These are phyloP conservation scores for Phocoena phocoena DNA, from an alignment of 2,113 vertebrate species.

Conservation along the genomic window DNA sequence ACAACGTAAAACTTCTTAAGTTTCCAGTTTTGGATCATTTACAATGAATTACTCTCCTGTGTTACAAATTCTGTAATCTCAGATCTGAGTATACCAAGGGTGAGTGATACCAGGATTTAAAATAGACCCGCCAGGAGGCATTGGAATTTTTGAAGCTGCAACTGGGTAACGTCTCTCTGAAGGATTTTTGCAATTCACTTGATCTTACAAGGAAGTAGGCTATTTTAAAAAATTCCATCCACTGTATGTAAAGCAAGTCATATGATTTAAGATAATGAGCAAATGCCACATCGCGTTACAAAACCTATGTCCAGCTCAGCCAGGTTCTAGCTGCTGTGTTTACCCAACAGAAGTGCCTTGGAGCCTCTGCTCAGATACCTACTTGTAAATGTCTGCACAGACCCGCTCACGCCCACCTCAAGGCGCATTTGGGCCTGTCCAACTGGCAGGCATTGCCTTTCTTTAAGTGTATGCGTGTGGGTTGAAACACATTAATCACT, in stretches of 20 bases:
- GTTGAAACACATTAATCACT: constrained; percentile 75
- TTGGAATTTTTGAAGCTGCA: neutral
- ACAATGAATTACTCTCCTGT: neutral
- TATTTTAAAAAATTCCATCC: constrained; percentile 23
- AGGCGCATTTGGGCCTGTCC: neutral
- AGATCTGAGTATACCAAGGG: neutral
- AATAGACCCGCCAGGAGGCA: neutral
- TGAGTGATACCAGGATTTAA: neutral
- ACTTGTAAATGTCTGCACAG: neutral
- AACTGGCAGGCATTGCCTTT: neutral
- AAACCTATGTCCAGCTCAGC: neutral
- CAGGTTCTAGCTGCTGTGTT: neutral
- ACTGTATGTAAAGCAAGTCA: neutral
- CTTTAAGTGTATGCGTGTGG: constrained; percentile 51
- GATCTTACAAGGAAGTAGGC: neutral
- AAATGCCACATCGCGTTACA: neutral
- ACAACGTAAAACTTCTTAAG: neutral
- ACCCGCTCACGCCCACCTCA: neutral
- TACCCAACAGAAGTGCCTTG: neutral
- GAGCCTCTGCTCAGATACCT: neutral
- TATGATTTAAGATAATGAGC: neutral
- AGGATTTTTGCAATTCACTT: neutral
- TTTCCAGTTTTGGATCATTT: neutral
- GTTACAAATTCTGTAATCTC: neutral
- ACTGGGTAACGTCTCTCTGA: neutral